phyloP scores from a whole-genome alignment of 53 echinoderm and acorn worm species.

The Paracentrotus lividus region DNA sequence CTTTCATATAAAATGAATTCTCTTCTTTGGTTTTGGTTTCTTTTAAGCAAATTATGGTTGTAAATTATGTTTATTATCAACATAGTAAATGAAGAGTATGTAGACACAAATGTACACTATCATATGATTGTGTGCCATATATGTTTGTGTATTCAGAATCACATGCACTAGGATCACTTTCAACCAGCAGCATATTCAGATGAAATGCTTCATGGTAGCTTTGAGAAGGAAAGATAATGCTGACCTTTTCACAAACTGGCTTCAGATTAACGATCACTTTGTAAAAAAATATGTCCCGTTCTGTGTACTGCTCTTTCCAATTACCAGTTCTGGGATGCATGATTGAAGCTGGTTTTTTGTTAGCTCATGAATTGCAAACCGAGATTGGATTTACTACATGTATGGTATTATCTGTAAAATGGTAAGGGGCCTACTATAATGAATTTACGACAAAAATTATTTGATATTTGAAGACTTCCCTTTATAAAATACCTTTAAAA shows the following conservation, averaged over 20 bases:
- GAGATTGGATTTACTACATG: slow-evolving; percentile 11
- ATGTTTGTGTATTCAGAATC: neutral
- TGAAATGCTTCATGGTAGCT: neutral
- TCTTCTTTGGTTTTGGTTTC: too few species aligned
- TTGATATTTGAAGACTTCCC: too few species aligned
- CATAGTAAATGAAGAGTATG: too few species aligned
- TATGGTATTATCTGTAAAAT: too few species aligned
- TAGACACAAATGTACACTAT: neutral
- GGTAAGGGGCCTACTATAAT: too few species aligned
- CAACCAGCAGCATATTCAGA: neutral
- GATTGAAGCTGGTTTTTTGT: neutral
- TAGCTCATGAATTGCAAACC: neutral
- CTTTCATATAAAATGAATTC: too few species aligned
- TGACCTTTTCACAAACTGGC: slow-evolving; percentile 48
- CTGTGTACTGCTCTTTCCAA: slow-evolving; percentile 8
- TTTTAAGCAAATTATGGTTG: too few species aligned
- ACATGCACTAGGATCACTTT: neutral
- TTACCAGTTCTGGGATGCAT: neutral
- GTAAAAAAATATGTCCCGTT: neutral
- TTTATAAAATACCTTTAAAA: too few species aligned
- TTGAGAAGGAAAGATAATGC: neutral
- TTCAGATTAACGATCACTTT: slow-evolving; percentile 23
- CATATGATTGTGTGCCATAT: neutral
- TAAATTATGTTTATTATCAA: too few species aligned
- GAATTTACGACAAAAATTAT: too few species aligned